phyloP scores from a whole-genome alignment of 1,140 invertebrate genomes.

The Atta cephalotes region DNA sequence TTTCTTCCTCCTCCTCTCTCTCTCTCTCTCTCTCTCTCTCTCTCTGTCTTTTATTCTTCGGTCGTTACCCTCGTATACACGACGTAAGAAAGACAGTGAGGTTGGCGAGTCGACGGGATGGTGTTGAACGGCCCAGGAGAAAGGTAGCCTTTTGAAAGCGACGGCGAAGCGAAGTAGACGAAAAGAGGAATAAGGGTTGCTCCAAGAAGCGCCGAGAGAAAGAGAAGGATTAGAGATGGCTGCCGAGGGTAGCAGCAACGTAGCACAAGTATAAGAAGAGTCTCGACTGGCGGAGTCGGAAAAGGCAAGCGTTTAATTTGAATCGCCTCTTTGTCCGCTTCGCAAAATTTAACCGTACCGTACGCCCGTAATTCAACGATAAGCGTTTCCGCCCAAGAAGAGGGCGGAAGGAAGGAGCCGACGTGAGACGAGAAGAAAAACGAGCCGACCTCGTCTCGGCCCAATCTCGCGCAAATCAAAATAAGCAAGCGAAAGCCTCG shows the following conservation, averaged over 20 bases:
- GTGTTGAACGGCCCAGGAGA: conserved; percentile 16
- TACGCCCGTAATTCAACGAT: conserved; percentile 71
- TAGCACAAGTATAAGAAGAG: conserved; percentile 48
- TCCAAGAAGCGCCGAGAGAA: conserved; percentile 2
- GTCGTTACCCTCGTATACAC: conserved; percentile 16
- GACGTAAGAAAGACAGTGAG: conserved; percentile 19
- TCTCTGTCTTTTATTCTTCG: conserved; percentile 7
- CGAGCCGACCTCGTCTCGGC: conserved; percentile 28
- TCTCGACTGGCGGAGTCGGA: conserved; percentile 32
- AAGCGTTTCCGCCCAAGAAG: conserved; percentile 59
- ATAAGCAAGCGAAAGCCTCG: conserved; percentile 63
- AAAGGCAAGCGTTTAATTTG: conserved; percentile 79
- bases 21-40: not conserved
- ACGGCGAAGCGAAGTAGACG: conserved; percentile 27
- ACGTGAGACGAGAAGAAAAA: conserved; percentile 35
- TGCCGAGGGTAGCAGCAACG: not conserved
- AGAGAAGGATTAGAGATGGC: not conserved
- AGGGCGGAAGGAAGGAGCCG: not conserved
- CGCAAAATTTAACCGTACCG: conserved; percentile 72
- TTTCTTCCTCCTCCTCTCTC: too few species aligned
- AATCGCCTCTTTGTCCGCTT: conserved; percentile 76
- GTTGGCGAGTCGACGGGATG: conserved; percentile 1
- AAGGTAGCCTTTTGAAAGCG: conserved; percentile 57
- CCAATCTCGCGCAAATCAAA: conserved; percentile 68
- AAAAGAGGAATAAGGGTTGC: conserved; percentile 59